phyloP scores from a whole-genome alignment of 2,888 invertebrate species.

The Serripes groenlandicus region DNA sequence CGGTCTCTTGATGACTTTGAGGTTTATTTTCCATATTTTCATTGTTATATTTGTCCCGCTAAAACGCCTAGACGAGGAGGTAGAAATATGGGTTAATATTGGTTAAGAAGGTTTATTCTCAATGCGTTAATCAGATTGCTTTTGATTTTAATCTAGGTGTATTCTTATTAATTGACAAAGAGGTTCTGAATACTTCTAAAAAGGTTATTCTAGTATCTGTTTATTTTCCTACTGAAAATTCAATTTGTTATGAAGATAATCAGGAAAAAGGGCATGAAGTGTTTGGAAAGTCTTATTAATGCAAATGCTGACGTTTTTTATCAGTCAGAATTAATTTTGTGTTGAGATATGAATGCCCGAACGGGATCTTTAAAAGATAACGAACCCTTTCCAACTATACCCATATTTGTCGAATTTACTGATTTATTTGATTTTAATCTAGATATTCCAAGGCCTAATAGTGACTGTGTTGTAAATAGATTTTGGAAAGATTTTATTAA shows the following conservation, averaged over 20 bases:
- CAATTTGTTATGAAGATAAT: not conserved
- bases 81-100: too few species aligned
- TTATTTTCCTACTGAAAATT: not conserved
- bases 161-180: too few species aligned
- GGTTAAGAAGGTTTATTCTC: too few species aligned
- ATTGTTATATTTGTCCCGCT: too few species aligned
- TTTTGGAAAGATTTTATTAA: not conserved
- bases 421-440: not conserved
- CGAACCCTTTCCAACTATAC: not conserved
- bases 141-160: too few species aligned
- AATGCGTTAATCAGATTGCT: too few species aligned
- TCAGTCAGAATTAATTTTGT: not conserved
- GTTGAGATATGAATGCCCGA: conserved; percentile 9
- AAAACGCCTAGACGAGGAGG: too few species aligned
- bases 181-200: too few species aligned
- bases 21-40: too few species aligned
- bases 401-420: not conserved
- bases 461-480: not conserved
- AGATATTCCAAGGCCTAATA: not conserved
- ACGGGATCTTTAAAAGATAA: not conserved
- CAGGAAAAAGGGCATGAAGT: not conserved
- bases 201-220: not conserved
- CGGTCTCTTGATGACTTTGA: too few species aligned
- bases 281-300: not conserved
- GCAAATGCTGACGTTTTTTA: not conserved